Conservation (phyloP, 2,888 invertebrate genomes). For the Nomada ruficornis region DNA sequence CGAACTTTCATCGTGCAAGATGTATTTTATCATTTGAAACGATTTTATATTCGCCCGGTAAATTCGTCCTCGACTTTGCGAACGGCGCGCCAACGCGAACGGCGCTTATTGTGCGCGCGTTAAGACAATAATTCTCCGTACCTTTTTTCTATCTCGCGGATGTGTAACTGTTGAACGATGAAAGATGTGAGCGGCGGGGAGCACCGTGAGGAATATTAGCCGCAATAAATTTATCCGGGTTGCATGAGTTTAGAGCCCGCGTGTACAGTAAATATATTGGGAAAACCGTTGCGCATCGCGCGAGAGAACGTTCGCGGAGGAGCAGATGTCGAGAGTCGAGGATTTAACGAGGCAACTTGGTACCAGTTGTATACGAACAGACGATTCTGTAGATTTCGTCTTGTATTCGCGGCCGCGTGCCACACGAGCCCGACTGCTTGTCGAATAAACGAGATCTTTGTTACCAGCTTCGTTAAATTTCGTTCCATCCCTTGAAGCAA, state of each 20-base stretch:
- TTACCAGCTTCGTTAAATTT: conserved; percentile 56
- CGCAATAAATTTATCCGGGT: conserved; percentile 46
- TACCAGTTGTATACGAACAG: conserved; percentile 45
- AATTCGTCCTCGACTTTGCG: neutral
- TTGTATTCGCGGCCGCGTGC: conserved; percentile 24
- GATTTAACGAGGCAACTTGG: conserved; percentile 43
- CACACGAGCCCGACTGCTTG: conserved; percentile 49
- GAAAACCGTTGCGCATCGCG: conserved; percentile 9
- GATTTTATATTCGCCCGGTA: conserved; percentile 15
- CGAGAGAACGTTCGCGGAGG: conserved; percentile 12
- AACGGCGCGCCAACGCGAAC: neutral
- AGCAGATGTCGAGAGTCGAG: conserved; percentile 24
- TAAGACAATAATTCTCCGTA: conserved; percentile 50
- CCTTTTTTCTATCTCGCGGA: conserved; percentile 5
- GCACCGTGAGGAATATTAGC: conserved; percentile 45
- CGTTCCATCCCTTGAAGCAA: conserved; percentile 19
- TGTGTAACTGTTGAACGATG: neutral
- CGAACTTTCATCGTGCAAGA: neutral
- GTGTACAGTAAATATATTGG: conserved; percentile 36
- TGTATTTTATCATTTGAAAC: conserved; percentile 21
- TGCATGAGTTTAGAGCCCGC: neutral
- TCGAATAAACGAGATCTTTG: conserved; percentile 74
- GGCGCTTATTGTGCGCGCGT: conserved; percentile 32
- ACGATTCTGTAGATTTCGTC: conserved; percentile 60
- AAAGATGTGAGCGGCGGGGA: neutral